A percentile compares a stretch with the other conserved stretches of the same genome.
Conservation (phyloP, 2,113 vertebrate genomes). For the Raja brachyura region DNA sequence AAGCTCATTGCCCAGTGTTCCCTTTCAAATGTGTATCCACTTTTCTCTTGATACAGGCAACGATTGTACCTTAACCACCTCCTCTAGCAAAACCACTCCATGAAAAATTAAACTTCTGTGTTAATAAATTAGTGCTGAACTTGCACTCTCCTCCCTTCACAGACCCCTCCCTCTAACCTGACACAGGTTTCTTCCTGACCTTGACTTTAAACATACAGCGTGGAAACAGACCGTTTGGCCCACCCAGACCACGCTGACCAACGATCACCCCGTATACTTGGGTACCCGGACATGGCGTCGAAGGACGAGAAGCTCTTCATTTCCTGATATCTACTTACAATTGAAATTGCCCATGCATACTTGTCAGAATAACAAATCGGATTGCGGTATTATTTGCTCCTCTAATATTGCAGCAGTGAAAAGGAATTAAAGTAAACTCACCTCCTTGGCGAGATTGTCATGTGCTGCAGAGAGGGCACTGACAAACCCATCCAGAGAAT, state of each 20-base stretch:
- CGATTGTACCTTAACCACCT: neutral
- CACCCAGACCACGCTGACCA: no score
- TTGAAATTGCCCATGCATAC: neutral
- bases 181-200: no score
- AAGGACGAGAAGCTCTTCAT: neutral
- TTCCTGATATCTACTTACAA: neutral
- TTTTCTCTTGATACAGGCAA: neutral
- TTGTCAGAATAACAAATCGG: neutral
- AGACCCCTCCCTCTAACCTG: neutral
- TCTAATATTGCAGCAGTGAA: neutral
- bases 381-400: neutral
- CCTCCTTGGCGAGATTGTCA: constrained; percentile 9
- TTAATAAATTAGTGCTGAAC: neutral
- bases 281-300: no score
- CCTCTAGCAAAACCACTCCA: neutral
- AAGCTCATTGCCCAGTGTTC: neutral
- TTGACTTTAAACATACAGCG: no score
- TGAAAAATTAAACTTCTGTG: neutral
- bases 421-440: neutral
- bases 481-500: constrained; percentile 12
- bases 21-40: neutral
- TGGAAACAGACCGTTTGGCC: no score
- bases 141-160: neutral
- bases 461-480: constrained; percentile 4
- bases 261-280: no score